Base-by-base conservation (phyloP, 2,888 invertebrate genomes). In the Xestia xanthographa region DNA sequence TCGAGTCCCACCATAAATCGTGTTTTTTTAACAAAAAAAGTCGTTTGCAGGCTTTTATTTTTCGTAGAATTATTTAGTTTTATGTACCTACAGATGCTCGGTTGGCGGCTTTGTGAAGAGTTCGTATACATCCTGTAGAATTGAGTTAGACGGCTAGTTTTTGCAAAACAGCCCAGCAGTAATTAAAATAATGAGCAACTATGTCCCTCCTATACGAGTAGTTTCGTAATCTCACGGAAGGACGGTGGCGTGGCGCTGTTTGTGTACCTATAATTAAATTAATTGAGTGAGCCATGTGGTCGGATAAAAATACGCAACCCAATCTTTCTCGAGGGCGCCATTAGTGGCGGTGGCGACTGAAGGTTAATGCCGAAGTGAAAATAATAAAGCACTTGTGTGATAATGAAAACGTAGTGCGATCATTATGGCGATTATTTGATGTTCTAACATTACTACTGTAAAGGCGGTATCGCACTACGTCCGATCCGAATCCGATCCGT, bases 211-310 rank as follows among this genome's bases (percentile, higher is more conserved):
- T 41, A 0, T 38, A 60, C 34, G 60, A 60, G 20, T 60, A 71
- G 48, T 67, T 80, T 53, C 26, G 50, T 56, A 43, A 72, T 45
- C 53, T 65, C 34, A 43, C 17, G 29, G 29, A 60, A 68, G 34
- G 34, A 43, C 38, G 45, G 11, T 26, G 45, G 63, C 38, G 45
- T 50, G 38, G n/a, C 45, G 66, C 71, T 79, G 60, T 80, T 74
- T 79, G 56, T 79, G 29, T 80, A 62, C 65, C 38, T 80, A 41
- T 75, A 80, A 80, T 82, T 84, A 82, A 82, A 84, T 75, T 75
- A 82, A 84, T 80, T 82, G 62, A 80, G 63, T 70, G n/a, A 70
- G 63, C 66, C 75, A 68, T 75, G 60, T 82, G 80, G 53, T 58
- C 62, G 41, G 34, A 63, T 70, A 84, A 75, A 83, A 84, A 84